These are phyloP conservation scores for Macrotrachela quadricornifera DNA, from an alignment of 1,140 invertebrate genomes.

Conservation along the genomic window DNA sequence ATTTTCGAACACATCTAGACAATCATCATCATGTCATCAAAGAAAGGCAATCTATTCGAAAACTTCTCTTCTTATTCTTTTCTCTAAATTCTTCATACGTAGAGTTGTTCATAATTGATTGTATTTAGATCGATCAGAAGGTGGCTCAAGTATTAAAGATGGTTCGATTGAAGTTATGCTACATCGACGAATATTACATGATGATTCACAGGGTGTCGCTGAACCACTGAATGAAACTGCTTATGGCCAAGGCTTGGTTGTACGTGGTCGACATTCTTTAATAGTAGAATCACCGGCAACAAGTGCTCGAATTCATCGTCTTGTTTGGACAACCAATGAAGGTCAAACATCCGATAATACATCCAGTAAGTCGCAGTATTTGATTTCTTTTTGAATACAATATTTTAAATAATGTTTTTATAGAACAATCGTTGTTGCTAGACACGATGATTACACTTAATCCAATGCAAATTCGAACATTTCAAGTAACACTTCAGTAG, in stretches of 20 bases:
- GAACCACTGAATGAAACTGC: constrained; percentile 73
- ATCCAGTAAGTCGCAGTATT: not conserved
- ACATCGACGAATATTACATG: constrained; percentile 57
- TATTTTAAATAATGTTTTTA: too few species aligned
- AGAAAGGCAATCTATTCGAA: too few species aligned
- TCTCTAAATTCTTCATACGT: constrained; percentile 48
- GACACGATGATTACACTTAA: not conserved
- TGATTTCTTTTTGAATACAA: too few species aligned
- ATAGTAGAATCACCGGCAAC: constrained; percentile 21
- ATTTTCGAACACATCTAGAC: too few species aligned
- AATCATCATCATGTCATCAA: too few species aligned
- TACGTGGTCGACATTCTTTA: constrained; percentile 41
- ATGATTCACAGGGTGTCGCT: constrained; percentile 74
- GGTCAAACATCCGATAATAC: too few species aligned
- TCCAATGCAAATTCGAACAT: constrained; percentile 10
- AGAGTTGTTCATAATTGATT: constrained; percentile 40
- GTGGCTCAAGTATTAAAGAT: constrained; percentile 49
- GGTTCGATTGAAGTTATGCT: constrained; percentile 38
- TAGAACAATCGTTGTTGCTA: too few species aligned
- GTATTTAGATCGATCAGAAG: constrained; percentile 23
- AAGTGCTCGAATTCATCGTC: constrained; percentile 26
- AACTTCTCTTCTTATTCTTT: too few species aligned
- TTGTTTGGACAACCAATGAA: not conserved
- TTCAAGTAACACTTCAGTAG: not conserved
- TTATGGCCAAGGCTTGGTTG: constrained; percentile 47